Conservation (phyloP, 2,888 invertebrate species). For the Hydrotaea cyrtoneurina region DNA sequence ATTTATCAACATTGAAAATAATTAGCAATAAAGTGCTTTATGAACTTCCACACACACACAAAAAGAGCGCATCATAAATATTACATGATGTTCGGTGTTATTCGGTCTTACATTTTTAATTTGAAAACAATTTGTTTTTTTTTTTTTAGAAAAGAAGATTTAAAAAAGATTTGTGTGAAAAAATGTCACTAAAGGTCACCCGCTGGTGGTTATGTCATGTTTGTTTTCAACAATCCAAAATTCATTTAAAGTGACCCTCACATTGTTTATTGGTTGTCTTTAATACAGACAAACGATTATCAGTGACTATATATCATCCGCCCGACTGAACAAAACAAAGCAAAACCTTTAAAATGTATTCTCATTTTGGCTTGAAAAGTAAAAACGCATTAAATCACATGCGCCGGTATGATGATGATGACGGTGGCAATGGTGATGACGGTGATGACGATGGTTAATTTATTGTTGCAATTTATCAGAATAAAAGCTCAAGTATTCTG, state of each 20-base stretch:
- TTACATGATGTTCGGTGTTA: slow-evolving; percentile 3
- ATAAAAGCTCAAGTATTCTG: slow-evolving; percentile 29
- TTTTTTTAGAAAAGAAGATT: not conserved
- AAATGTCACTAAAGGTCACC: not conserved
- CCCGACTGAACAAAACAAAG: not conserved
- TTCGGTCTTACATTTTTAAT: not conserved
- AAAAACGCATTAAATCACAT: slow-evolving; percentile 25
- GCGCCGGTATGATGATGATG: not conserved
- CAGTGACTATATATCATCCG: not conserved
- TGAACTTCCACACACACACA: slow-evolving; percentile 25
- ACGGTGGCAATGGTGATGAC: not conserved
- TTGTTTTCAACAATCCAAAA: not conserved
- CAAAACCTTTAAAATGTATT: not conserved
- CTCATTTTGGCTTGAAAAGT: slow-evolving; percentile 5
- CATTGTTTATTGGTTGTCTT: not conserved
- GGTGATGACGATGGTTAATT: slow-evolving; percentile 31
- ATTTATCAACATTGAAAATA: slow-evolving; percentile 65
- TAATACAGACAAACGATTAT: too few species aligned
- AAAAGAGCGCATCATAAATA: not conserved
- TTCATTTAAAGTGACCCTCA: not conserved
- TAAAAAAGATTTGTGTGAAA: not conserved
- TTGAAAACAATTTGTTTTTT: slow-evolving; percentile 20
- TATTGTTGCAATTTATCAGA: slow-evolving; percentile 45
- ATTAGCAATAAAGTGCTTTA: slow-evolving; percentile 53
- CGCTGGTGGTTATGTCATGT: not conserved